A percentile compares a stretch with the other conserved stretches of the same genome.
Conservation (phyloP, 2,113 vertebrate genomes). For the Notiomystis cincta region DNA sequence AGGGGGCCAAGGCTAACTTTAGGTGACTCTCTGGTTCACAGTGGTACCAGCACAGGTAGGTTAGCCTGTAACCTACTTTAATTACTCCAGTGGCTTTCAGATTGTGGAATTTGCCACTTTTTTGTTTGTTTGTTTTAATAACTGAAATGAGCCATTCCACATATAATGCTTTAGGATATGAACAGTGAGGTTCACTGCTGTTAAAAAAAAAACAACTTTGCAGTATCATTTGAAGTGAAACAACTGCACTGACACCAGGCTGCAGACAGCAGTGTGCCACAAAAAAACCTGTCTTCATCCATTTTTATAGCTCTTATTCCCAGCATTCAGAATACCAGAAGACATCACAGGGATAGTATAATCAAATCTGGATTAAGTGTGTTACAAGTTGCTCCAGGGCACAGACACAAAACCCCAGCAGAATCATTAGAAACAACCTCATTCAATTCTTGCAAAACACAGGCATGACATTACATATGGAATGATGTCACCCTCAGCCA, state of each 20-base stretch:
- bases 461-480: neutral
- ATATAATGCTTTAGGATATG: neutral
- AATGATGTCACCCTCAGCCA: neutral
- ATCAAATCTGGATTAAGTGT: neutral
- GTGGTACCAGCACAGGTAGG: neutral
- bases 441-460: neutral
- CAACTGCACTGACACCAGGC: neutral
- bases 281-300: neutral
- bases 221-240: neutral
- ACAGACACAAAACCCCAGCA: neutral
- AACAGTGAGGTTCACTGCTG: neutral
- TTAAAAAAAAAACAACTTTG: neutral
- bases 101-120: neutral
- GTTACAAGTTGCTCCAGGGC: neutral
- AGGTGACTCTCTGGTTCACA: neutral
- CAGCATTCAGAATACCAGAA: neutral
- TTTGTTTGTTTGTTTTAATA: neutral
- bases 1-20: neutral
- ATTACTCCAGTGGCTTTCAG: neutral
- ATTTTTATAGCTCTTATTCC: neutral
- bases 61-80: neutral
- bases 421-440: neutral
- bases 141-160: neutral
- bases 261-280: neutral
- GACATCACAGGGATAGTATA: neutral